phyloP scores from a whole-genome alignment of 2,888 invertebrate species.

The Meteorus cinctellus region DNA sequence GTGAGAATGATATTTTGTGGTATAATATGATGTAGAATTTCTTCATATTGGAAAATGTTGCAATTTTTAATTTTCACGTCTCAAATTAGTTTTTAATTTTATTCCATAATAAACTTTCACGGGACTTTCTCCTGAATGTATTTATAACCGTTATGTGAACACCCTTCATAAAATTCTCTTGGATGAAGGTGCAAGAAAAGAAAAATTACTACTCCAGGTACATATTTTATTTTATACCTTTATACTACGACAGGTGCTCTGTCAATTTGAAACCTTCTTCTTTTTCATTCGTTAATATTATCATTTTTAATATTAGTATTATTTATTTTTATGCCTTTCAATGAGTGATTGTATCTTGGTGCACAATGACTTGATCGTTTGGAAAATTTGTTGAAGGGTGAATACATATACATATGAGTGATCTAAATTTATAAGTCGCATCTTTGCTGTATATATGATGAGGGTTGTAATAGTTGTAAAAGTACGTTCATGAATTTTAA shows the following conservation, averaged over 20 bases:
- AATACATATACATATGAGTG: background rate
- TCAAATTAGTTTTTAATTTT: too few species aligned
- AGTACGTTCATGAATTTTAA: conserved; percentile 73
- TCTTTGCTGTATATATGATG: conserved; percentile 17
- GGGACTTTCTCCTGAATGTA: too few species aligned
- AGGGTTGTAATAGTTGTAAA: conserved; percentile 60
- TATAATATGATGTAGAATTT: background rate
- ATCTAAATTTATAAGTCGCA: background rate
- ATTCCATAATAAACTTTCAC: too few species aligned
- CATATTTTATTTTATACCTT: background rate
- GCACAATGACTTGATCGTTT: conserved; percentile 31
- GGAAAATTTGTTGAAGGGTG: conserved; percentile 27
- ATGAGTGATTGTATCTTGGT: background rate
- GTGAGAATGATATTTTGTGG: conserved; percentile 2
- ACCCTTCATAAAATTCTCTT: background rate
- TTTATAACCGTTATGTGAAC: background rate
- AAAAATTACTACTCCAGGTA: conserved; percentile 25
- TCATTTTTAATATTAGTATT: background rate
- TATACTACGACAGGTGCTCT: background rate
- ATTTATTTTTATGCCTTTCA: background rate
- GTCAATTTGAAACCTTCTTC: conserved; percentile 9
- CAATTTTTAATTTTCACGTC: too few species aligned
- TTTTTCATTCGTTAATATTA: background rate
- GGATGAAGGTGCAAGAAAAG: conserved; percentile 15
- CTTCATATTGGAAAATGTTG: too few species aligned